A percentile compares a stretch with the other conserved stretches of the same genome.
Evolutionary conservation across 2,797 vertebrate genomes (phyloP).

Genomic region (Chanos chanos): DNA sequence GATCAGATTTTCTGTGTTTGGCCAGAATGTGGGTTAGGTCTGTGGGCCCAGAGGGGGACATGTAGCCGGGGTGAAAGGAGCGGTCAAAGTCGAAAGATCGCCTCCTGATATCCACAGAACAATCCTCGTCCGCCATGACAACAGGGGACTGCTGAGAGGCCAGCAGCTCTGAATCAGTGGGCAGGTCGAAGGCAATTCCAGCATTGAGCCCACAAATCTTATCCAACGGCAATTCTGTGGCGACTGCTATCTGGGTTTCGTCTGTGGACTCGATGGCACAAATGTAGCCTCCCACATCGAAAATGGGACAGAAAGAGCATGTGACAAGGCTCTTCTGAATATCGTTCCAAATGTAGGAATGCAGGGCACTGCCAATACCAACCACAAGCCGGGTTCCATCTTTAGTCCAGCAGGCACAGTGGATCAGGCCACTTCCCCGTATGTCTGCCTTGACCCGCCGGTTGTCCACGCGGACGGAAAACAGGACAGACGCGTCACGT

Average conservation of each 20-base stretch:
- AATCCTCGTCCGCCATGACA: conserved; percentile 59
- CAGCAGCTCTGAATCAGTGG: conserved; percentile 51
- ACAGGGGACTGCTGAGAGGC: conserved; percentile 51
- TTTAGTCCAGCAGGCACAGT: conserved; percentile 92
- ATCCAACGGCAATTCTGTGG: conserved; percentile 89
- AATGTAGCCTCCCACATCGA: conserved; percentile 82
- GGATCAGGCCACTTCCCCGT: conserved; percentile 74
- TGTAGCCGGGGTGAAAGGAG: conserved; percentile 53
- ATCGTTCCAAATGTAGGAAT: conserved; percentile 89
- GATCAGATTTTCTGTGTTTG: conserved; percentile 73
- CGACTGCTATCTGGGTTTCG: conserved; percentile 78
- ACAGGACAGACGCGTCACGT: conserved; percentile 79
- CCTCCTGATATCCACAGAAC: conserved; percentile 62
- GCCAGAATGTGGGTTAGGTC: conserved; percentile 85
- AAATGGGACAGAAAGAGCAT: conserved; percentile 84
- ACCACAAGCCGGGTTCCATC: conserved; percentile 89
- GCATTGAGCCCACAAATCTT: conserved; percentile 85
- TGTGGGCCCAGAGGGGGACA: conserved; percentile 69
- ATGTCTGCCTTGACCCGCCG: conserved; percentile 79
- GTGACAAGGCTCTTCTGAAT: conserved; percentile 78
- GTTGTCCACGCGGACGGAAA: conserved; percentile 76
- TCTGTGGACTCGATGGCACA: conserved; percentile 78
- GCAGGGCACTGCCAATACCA: conserved; percentile 82
- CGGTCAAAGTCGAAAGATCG: conserved; percentile 69
- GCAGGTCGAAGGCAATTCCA: conserved; percentile 71